Conservation (phyloP, 2,113 vertebrate genomes). For the Callithrix jacchus region DNA sequence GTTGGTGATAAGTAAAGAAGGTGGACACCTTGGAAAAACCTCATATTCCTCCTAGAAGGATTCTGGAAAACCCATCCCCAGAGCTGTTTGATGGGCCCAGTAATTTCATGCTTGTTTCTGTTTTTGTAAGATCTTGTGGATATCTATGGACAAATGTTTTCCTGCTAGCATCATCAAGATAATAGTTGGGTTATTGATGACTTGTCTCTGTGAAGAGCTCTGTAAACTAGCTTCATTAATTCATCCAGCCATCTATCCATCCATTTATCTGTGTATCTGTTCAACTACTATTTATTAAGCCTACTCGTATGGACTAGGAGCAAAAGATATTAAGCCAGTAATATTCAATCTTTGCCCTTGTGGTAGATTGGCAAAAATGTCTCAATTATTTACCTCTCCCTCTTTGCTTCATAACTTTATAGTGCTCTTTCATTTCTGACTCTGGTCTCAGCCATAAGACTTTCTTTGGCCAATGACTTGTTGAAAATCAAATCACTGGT, state of each 20-base stretch:
- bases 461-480: neutral
- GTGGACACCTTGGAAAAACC: neutral
- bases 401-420: neutral
- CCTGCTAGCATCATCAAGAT: slow-evolving; percentile 15
- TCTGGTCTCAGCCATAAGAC: neutral
- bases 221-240: slow-evolving; percentile 47
- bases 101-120: neutral
- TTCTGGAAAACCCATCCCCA: neutral
- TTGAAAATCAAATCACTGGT: neutral
- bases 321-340: neutral
- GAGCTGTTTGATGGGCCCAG: neutral
- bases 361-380: neutral
- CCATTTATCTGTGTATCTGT: neutral
- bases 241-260: neutral
- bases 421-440: neutral
- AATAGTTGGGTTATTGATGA: slow-evolving; percentile 44
- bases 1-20: neutral
- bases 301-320: neutral
- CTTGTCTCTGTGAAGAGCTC: neutral
- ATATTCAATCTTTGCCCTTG: neutral
- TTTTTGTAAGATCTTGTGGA: neutral
- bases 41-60: neutral
- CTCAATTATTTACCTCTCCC: neutral
- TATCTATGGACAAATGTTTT: slow-evolving; percentile 36
- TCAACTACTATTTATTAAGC: slow-evolving; percentile 18